Conservation (phyloP, 2,888 invertebrate genomes). For the Pediacus dermestoides region DNA sequence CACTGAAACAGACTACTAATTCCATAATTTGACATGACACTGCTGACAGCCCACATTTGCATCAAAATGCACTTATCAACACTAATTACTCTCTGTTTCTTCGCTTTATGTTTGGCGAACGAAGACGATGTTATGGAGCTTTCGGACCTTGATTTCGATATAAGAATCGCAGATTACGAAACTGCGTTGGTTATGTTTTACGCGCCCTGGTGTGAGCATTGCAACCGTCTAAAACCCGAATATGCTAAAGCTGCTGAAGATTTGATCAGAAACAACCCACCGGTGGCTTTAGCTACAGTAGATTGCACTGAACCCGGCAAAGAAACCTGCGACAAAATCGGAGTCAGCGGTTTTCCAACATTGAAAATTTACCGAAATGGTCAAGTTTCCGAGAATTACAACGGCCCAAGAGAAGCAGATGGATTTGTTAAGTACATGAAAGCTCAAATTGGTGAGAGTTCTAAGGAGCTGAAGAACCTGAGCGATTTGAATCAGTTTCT, state of each 20-base stretch:
- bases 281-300: constrained; percentile 87
- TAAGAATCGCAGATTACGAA: constrained; percentile 69
- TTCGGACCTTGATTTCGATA: constrained; percentile 72
- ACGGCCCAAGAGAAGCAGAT: constrained; percentile 85
- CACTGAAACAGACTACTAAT: too few relatives aligned
- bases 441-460: constrained; percentile 94
- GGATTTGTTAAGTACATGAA: constrained; percentile 80
- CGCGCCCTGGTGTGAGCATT: constrained; percentile 98
- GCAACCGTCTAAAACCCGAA: constrained; percentile 95
- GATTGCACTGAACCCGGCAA: constrained; percentile 94
- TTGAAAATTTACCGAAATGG: constrained; percentile 93
- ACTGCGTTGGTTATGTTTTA: constrained; percentile 91
- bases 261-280: constrained; percentile 80
- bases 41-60: too few relatives aligned
- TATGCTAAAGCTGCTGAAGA: constrained; percentile 90
- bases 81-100: constrained; percentile 29
- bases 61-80: constrained; percentile 35
- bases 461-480: constrained; percentile 72
- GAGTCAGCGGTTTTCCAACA: constrained; percentile 95
- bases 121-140: constrained; percentile 79
- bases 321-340: constrained; percentile 81
- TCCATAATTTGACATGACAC: too few relatives aligned
- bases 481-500: constrained; percentile 72
- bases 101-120: constrained; percentile 50
- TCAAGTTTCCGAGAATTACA: constrained; percentile 85